phyloP scores from a whole-genome alignment of 1,140 invertebrate genomes.

The Dreissena polymorpha region DNA sequence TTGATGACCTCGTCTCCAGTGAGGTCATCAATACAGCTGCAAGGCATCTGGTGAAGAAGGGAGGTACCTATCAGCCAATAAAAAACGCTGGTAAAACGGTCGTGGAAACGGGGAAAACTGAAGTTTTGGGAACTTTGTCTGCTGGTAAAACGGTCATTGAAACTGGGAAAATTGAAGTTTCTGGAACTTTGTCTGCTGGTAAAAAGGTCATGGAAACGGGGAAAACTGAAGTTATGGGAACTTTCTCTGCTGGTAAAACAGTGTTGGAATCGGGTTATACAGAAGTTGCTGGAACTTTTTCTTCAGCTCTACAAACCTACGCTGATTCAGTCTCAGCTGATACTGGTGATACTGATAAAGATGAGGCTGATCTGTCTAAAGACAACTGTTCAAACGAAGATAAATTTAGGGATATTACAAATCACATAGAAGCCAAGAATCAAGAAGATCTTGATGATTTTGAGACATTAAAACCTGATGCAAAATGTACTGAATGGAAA shows the following conservation, averaged over 20 bases:
- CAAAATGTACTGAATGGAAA: background rate
- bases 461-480: background rate
- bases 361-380: background rate
- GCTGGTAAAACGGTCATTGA: no score
- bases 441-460: background rate
- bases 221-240: background rate
- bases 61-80: no score
- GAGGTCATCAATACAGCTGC: slow-evolving; percentile 67
- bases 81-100: no score
- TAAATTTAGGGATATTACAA: no score
- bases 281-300: background rate
- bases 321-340: background rate
- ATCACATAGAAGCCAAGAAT: background rate
- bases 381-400: no score
- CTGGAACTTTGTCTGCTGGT: background rate
- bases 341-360: background rate
- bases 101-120: no score
- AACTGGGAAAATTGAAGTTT: background rate
- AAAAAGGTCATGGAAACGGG: background rate
- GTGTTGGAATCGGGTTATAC: background rate
- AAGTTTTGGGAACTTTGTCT: no score
- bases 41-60: background rate
- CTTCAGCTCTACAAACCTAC: background rate
- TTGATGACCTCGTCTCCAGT: slow-evolving; percentile 72
- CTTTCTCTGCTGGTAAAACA: background rate